phyloP scores from a whole-genome alignment of 1,140 invertebrate genomes.

The Steinernema feltiae region DNA sequence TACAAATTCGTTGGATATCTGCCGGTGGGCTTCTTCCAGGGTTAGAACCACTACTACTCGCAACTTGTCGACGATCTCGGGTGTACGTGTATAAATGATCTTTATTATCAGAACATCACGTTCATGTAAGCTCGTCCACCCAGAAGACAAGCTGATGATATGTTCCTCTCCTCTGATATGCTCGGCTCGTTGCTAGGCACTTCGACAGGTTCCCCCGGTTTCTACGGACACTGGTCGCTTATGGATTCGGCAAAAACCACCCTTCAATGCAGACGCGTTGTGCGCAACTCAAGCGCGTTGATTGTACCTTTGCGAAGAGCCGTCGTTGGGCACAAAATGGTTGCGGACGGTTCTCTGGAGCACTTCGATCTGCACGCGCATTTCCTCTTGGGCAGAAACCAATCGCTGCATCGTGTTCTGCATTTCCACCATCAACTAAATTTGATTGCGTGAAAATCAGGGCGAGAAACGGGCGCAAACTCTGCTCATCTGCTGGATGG shows the following conservation, averaged over 20 bases:
- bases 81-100: not conserved
- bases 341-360: constrained; percentile 54
- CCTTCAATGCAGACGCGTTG: not conserved
- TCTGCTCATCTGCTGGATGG: constrained; percentile 52
- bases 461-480: constrained; percentile 21
- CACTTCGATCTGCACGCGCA: constrained; percentile 55
- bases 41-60: not conserved
- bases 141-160: no score
- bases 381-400: constrained; percentile 53
- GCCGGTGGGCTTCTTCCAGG: not conserved
- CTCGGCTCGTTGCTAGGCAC: not conserved
- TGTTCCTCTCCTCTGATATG: no score
- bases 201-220: not conserved
- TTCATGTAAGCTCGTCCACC: no score
- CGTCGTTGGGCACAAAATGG: constrained; percentile 35
- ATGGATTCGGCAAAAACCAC: not conserved
- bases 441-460: not conserved
- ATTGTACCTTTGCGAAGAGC: not conserved
- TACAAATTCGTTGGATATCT: not conserved
- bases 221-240: not conserved
- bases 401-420: constrained; percentile 51
- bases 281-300: not conserved
- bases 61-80: not conserved
- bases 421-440: constrained; percentile 55
- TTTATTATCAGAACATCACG: no score